Conservation (phyloP, 2,797 vertebrate genomes). For the Smutsia temminckii region DNA sequence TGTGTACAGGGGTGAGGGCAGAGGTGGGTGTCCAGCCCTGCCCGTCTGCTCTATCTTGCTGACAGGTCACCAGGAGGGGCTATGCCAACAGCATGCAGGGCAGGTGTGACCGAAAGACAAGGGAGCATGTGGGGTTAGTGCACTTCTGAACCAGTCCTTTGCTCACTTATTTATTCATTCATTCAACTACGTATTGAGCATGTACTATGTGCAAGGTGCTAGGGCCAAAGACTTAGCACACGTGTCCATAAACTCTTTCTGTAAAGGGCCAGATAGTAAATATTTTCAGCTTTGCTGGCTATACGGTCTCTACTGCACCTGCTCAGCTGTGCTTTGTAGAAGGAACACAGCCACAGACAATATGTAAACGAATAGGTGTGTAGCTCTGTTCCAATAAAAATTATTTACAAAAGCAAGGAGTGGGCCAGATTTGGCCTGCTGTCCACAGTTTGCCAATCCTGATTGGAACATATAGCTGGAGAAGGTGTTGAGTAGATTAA, state of each 20-base stretch:
- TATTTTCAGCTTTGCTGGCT: background rate
- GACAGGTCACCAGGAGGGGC: background rate
- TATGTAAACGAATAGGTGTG: background rate
- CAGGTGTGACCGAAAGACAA: background rate
- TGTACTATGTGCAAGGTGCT: background rate
- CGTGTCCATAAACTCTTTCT: background rate
- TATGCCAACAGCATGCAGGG: no score
- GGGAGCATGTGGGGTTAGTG: accelerated
- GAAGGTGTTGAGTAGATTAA: background rate
- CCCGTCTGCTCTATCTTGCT: background rate
- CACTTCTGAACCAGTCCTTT: no score
- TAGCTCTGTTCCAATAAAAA: background rate
- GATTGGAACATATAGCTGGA: background rate
- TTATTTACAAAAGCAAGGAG: background rate
- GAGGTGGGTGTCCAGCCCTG: background rate
- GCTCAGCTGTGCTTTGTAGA: background rate
- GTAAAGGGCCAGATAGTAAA: background rate
- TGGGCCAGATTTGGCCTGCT: background rate
- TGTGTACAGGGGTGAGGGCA: background rate
- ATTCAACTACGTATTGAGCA: background rate
- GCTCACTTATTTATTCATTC: background rate
- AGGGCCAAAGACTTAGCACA: background rate
- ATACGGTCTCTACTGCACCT: background rate
- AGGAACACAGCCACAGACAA: background rate
- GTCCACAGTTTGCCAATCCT: background rate